Percentiles rank a stretch among this genome's conserved stretches.
Evolutionary conservation across 2,888 invertebrate genomes (phyloP).

Genomic region (Horisme vitalbata): DNA sequence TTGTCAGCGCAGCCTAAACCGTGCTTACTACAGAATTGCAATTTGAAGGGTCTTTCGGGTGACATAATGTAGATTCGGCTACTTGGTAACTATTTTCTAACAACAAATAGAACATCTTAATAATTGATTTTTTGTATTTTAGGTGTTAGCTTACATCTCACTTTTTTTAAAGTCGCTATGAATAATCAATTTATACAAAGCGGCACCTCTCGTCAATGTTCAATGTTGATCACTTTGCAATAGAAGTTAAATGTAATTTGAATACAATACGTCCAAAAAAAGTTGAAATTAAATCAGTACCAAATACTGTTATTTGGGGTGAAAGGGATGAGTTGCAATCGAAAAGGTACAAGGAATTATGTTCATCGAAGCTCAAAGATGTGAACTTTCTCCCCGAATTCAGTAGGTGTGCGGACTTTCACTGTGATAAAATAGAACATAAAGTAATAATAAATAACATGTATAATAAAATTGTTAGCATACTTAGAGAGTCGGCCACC

Average conservation of each 20-base stretch:
- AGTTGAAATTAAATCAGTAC: neutral
- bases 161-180: too few species aligned
- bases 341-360: neutral
- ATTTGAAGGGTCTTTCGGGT: too few species aligned
- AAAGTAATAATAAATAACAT: neutral
- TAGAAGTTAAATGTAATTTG: conserved; percentile 5
- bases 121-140: too few species aligned
- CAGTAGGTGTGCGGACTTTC: neutral
- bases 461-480: neutral
- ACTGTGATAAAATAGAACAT: neutral
- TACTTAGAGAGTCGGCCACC: neutral
- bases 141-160: too few species aligned
- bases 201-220: too few species aligned
- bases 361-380: neutral
- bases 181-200: too few species aligned
- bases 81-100: too few species aligned
- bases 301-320: conserved; percentile 4
- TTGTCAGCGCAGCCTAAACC: too few species aligned
- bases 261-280: conserved; percentile 4
- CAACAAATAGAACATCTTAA: too few species aligned
- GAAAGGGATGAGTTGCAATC: conserved; percentile 3
- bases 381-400: neutral
- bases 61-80: too few species aligned
- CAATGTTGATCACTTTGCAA: conserved; percentile 17
- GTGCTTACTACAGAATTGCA: too few species aligned